Evolutionary conservation across 2,113 vertebrate genomes (phyloP).

Genomic region (Rutilus rutilus): DNA sequence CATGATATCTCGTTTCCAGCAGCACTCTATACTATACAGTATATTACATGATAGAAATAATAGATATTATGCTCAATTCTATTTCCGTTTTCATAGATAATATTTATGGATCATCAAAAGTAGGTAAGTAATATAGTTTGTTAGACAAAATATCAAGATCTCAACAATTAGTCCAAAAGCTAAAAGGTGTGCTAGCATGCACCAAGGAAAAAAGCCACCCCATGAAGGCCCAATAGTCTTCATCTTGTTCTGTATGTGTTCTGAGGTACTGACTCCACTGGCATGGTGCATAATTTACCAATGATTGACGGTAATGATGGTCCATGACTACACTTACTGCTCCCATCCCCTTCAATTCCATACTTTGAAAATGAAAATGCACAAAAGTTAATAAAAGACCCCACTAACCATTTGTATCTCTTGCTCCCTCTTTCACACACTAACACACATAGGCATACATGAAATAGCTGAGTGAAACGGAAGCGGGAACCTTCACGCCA

Average conservation of each 20-base stretch:
- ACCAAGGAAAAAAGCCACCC: background rate
- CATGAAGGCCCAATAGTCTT: background rate
- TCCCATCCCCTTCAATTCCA: background rate
- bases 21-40: too few species aligned
- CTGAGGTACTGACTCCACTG: background rate
- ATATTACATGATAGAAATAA: too few species aligned
- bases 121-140: too few species aligned
- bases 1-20: too few species aligned
- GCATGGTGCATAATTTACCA: background rate
- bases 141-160: background rate
- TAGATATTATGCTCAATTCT: too few species aligned
- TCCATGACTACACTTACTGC: background rate
- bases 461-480: constrained; percentile 32
- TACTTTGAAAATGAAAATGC: background rate
- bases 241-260: background rate
- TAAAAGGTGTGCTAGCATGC: background rate
- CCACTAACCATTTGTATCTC: constrained; percentile 19
- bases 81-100: background rate
- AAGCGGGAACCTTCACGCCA: constrained; percentile 45
- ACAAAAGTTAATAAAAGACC: background rate
- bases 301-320: background rate
- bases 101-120: background rate
- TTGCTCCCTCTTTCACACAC: background rate
- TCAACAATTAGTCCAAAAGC: background rate
- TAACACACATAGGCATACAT: constrained; percentile 38